These are phyloP conservation scores for Gonioctena quinquepunctata DNA, from an alignment of 1,140 invertebrate species.

Conservation along the genomic window DNA sequence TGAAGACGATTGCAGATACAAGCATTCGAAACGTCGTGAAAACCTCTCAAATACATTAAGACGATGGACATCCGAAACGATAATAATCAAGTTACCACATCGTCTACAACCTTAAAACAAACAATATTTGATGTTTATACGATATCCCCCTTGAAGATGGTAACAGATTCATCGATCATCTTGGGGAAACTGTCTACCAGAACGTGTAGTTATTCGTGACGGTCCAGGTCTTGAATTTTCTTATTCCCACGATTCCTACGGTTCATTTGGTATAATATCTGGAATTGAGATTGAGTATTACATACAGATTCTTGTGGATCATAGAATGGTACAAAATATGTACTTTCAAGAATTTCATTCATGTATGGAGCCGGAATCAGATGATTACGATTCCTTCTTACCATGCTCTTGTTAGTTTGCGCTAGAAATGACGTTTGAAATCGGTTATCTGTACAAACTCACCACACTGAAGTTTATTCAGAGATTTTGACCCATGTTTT, in stretches of 20 bases:
- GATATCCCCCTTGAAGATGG: no score
- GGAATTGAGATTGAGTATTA: neutral
- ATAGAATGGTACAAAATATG: neutral
- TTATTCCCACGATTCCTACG: no score
- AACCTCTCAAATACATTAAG: no score
- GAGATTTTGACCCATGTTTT: neutral
- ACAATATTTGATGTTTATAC: no score
- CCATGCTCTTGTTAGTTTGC: neutral
- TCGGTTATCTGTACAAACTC: neutral
- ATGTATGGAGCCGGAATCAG: neutral
- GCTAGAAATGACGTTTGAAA: neutral
- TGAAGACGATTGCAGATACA: no score
- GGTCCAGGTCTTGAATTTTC: no score
- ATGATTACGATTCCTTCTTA: neutral
- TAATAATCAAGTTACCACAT: no score
- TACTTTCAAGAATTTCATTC: neutral
- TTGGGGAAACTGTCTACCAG: no score
- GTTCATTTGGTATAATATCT: neutral
- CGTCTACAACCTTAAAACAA: no score
- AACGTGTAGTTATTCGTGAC: neutral
- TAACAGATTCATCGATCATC: no score
- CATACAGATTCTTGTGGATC: neutral
- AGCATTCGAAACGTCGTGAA: no score
- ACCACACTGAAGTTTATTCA: neutral
- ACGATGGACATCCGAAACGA: no score